Evolutionary conservation across 2,888 invertebrate genomes (phyloP).

Genomic region (Eupithecia vulgata): DNA sequence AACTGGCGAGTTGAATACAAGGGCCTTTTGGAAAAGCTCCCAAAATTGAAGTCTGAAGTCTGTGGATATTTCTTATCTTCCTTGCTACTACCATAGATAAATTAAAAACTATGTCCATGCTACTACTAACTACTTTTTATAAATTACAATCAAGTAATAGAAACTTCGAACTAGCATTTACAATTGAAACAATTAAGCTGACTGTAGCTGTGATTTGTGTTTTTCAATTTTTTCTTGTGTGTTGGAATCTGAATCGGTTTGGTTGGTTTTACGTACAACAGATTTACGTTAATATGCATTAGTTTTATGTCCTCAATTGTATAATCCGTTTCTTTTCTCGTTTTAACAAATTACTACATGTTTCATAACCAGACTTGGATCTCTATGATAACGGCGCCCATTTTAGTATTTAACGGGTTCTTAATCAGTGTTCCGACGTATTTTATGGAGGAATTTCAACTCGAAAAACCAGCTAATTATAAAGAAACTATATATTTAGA

Average conservation of each 20-base stretch:
- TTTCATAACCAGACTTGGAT: conserved; percentile 28
- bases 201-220: neutral
- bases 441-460: conserved; percentile 42
- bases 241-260: neutral
- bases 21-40: neutral
- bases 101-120: no score
- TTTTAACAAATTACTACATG: conserved; percentile 3
- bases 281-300: neutral
- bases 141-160: no score
- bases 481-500: conserved; percentile 36
- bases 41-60: neutral
- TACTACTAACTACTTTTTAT: no score
- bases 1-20: conserved; percentile 1
- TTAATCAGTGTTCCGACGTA: conserved; percentile 42
- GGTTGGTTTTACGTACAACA: neutral
- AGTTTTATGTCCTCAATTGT: neutral
- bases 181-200: no score
- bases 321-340: conserved; percentile 20
- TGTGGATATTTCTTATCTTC: neutral
- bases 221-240: neutral
- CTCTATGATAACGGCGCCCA: conserved; percentile 40
- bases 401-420: conserved; percentile 41
- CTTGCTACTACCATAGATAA: no score
- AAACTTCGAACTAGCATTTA: no score
- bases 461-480: conserved; percentile 45